phyloP scores from a whole-genome alignment of 2,888 invertebrate genomes.

The Drosophila multiciliata region DNA sequence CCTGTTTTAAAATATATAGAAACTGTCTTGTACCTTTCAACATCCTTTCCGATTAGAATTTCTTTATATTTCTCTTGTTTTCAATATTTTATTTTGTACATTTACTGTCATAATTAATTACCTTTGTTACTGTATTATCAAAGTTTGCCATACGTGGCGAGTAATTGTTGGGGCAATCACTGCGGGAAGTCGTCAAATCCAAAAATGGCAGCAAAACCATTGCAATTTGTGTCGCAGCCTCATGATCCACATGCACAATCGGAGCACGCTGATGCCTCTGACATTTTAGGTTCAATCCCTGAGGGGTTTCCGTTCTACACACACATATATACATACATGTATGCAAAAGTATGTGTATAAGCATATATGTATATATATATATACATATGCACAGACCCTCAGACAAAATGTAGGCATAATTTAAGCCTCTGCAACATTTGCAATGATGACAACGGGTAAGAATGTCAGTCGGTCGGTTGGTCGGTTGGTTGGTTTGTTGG shows the following conservation, averaged over 20 bases:
- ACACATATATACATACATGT: slow-evolving; percentile 7
- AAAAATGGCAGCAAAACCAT: slow-evolving; percentile 37
- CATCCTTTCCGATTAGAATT: background rate
- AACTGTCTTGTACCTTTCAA: background rate
- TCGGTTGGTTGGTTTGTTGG: slow-evolving; percentile 5
- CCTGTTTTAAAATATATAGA: background rate
- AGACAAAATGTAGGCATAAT: slow-evolving; percentile 63
- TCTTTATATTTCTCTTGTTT: background rate
- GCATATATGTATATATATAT: background rate
- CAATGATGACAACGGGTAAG: slow-evolving; percentile 70
- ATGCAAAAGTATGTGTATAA: slow-evolving; percentile 5
- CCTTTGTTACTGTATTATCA: slow-evolving; percentile 1
- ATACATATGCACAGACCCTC: background rate
- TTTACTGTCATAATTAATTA: background rate
- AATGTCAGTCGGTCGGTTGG: slow-evolving; percentile 50
- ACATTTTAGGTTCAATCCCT: slow-evolving; percentile 79
- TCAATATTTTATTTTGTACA: background rate
- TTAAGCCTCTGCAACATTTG: slow-evolving; percentile 72
- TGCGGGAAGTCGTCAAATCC: slow-evolving; percentile 19
- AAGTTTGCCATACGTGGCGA: background rate
- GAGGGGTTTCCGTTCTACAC: slow-evolving; percentile 54
- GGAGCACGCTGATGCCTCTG: slow-evolving; percentile 73
- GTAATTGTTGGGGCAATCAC: slow-evolving; percentile 51
- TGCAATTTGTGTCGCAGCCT: slow-evolving; percentile 62
- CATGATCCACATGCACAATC: slow-evolving; percentile 68